These are phyloP conservation scores for Oppia nitens DNA, from an alignment of 1,140 invertebrate species.

Conservation along the genomic window DNA sequence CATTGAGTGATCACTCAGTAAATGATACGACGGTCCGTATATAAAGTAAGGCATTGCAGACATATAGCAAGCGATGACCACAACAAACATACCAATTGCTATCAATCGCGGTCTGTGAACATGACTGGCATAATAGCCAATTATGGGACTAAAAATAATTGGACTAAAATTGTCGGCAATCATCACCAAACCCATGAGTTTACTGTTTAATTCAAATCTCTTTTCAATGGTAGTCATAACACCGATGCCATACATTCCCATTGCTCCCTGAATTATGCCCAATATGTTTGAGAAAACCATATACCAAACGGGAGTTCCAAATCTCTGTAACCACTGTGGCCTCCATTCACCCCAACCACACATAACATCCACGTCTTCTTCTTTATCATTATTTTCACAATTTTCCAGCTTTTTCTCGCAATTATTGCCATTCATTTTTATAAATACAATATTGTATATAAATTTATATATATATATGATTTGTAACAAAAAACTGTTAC, in stretches of 20 bases:
- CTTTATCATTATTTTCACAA: not conserved
- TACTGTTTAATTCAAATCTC: slow-evolving; percentile 55
- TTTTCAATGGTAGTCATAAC: slow-evolving; percentile 62
- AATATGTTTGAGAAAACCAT: slow-evolving; percentile 51
- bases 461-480: too few relatives aligned
- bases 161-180: slow-evolving; percentile 18
- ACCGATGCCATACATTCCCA: slow-evolving; percentile 54
- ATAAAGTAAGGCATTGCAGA: slow-evolving; percentile 30
- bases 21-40: not conserved
- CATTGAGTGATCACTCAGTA: not conserved
- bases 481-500: too few relatives aligned
- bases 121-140: not conserved
- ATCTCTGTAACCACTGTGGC: slow-evolving; percentile 40
- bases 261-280: slow-evolving; percentile 52
- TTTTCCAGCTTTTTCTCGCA: not conserved
- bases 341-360: slow-evolving; percentile 12
- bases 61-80: slow-evolving; percentile 26
- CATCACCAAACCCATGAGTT: slow-evolving; percentile 42
- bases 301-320: slow-evolving; percentile 56
- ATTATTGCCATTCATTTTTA: not conserved
- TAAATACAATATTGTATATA: not conserved
- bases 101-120: not conserved
- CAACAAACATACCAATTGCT: slow-evolving; percentile 45
- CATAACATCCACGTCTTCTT: not conserved
- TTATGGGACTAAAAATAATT: not conserved